Base-by-base conservation (phyloP, 2,113 vertebrate species). In the Haliaeetus leucogaster region DNA sequence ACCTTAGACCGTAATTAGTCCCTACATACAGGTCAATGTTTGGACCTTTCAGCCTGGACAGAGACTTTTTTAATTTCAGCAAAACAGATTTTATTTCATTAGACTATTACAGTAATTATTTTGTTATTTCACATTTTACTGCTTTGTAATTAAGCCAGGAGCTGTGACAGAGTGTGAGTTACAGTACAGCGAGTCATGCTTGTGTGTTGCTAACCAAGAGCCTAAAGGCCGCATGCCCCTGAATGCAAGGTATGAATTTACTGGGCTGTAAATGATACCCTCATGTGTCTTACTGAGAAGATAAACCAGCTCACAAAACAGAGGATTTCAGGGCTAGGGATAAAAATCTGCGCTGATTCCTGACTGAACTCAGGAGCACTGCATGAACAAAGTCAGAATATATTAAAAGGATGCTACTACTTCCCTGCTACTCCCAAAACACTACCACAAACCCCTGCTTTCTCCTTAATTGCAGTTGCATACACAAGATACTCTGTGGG, bases 101-200 rank as follows among this genome's bases (percentile, higher is more conserved):
- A 30, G 45, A 79, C 97, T 96, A 96, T 95, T 79, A 68, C 18
- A 61, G 48, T 71, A 87, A 89, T 95, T 92, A 82, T 95, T 97
- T 89, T 89, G 86, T 82, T 93, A 93, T 88, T 96, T 94, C 82
- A 66, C 82, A 55, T 61, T 96, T 96, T 82, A 93, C 42, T 90
- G 83, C 68, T 90, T 93, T 93, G n/a, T 91, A 97, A 95, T 97
- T 95, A 96, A 95, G 85, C n/a, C 83, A 90, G 11, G 53, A 90
- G 48, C 63, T 84, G 53, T 76, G 63, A 83, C 73, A 61, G 81
- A 53, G 59, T 0, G 0, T 94, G 83, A 97, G 19, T 94, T 95
- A 95, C 26, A 63, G 61, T 2, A 1, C 40, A 70, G 68, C 1
- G 2, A 86, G 91, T 90, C 71, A 70, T 2, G 2, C 40, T 66